Evolutionary conservation across 2,797 vertebrate genomes (phyloP).

Genomic region (Sorex maritimensis): DNA sequence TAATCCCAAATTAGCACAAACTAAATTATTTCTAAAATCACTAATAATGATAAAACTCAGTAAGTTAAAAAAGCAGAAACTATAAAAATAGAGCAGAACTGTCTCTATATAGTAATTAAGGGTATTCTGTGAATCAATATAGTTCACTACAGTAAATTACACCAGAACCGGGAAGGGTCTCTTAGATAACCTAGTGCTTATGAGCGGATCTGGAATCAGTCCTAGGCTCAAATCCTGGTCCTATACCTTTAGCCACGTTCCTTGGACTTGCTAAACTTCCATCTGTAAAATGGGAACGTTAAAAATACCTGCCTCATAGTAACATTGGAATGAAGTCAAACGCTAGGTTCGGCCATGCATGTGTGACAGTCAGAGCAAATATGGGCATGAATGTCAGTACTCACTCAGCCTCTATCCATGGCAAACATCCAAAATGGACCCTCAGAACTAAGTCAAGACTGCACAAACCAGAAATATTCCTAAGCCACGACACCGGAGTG

Average conservation of each 20-base stretch:
- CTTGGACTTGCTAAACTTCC: constrained; percentile 81
- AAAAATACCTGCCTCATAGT: constrained; percentile 64
- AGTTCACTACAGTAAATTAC: constrained; percentile 62
- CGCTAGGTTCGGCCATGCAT: not conserved
- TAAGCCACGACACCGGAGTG: not conserved
- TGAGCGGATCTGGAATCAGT: constrained; percentile 77
- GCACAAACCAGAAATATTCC: not conserved
- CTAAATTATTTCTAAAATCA: constrained; percentile 53
- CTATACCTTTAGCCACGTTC: constrained; percentile 78
- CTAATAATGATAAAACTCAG: constrained; percentile 56
- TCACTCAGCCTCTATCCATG: not conserved
- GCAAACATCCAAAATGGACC: not conserved
- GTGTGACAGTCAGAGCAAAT: not conserved
- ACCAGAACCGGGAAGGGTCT: constrained; percentile 77
- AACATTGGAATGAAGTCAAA: constrained; percentile 50
- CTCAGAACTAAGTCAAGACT: not conserved
- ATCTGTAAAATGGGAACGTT: constrained; percentile 81
- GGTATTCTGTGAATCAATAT: constrained; percentile 60
- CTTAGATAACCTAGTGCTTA: constrained; percentile 79
- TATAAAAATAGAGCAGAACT: constrained; percentile 69
- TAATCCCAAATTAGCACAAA: constrained; percentile 60
- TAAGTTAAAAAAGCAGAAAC: constrained; percentile 57
- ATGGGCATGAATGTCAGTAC: not conserved
- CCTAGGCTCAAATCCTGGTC: constrained; percentile 77
- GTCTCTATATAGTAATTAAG: constrained; percentile 6